A percentile compares a stretch with the other conserved stretches of the same genome.
Evolutionary conservation across 2,797 vertebrate species (phyloP).

Genomic region (Tympanoctomys barrerae): DNA sequence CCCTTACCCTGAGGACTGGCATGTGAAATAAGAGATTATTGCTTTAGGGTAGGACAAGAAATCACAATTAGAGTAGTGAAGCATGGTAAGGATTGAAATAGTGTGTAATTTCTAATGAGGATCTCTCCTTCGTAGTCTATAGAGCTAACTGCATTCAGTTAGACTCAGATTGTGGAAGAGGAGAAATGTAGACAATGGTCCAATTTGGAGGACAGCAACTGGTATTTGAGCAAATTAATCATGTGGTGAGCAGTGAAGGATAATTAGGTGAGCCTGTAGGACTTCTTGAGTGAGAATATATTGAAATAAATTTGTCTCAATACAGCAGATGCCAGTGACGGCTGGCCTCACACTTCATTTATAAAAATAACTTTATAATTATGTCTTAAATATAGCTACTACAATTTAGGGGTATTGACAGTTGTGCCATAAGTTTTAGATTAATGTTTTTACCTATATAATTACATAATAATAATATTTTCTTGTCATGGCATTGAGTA

Average conservation of each 20-base stretch:
- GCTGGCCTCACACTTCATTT: neutral
- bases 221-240: neutral
- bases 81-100: neutral
- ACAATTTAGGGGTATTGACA: neutral
- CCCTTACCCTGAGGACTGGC: neutral
- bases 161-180: neutral
- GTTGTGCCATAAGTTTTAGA: neutral
- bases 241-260: neutral
- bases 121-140: neutral
- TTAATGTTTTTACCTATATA: neutral
- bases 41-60: neutral
- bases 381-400: neutral
- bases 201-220: neutral
- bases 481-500: neutral
- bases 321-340: neutral
- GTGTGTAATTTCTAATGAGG: neutral
- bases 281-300: neutral
- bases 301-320: neutral
- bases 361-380: neutral
- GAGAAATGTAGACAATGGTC: neutral
- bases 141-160: neutral
- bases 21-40: neutral
- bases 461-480: neutral
- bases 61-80: neutral
- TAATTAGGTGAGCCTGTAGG: neutral